Evolutionary conservation across 2,797 vertebrate species (phyloP), one percentile per base, ranked within the genome.

Genomic region (Myotis myotis): DNA sequence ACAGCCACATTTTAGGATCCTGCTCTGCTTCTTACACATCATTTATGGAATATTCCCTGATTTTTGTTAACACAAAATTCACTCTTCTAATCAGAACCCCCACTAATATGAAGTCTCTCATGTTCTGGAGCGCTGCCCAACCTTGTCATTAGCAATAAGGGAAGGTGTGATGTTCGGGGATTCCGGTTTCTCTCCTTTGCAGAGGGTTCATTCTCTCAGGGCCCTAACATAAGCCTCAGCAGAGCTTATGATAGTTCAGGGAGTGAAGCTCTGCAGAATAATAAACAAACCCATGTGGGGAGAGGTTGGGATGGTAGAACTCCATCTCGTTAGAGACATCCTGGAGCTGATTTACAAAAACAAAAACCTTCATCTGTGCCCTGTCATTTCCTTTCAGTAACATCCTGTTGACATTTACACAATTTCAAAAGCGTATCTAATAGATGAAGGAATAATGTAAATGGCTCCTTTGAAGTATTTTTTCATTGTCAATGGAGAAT

Each of bases 301-400:
- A 22, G 30, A 28, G 62, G 3, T 2, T 78, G 74, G 74, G 17
- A 82, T 55, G 84, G n/a, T 0, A 78, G 87, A 89, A 64, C 16
- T 41, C 96, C 64, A 49, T 89, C 64, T 47, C 47, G 74, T 33
- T 20, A 62, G 82, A 86, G 79, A 86, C 93, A 96, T 80, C 93
- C 95, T 94, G 95, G 53, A 93, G 53, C 78, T 81, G 89, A 90
- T 85, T 93, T 30, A 15, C 28, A 62, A 30, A 62, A 62, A 62
- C 11, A n/a, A 87, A 88, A 79, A 92, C 70, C 93, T 93, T 92
- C 87, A 55, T 93, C 71, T 78, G 36, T 55, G 85, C 89, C 84
- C 70, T 95, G 95, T 96, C 94, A 96, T 78, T 96, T 97, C 96
- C 95, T 96, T 90, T 84, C 80, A 41, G 84, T 84, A 85, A 96